Base-by-base conservation (phyloP, 2,113 vertebrate genomes). In the Eupsittula cactorum region DNA sequence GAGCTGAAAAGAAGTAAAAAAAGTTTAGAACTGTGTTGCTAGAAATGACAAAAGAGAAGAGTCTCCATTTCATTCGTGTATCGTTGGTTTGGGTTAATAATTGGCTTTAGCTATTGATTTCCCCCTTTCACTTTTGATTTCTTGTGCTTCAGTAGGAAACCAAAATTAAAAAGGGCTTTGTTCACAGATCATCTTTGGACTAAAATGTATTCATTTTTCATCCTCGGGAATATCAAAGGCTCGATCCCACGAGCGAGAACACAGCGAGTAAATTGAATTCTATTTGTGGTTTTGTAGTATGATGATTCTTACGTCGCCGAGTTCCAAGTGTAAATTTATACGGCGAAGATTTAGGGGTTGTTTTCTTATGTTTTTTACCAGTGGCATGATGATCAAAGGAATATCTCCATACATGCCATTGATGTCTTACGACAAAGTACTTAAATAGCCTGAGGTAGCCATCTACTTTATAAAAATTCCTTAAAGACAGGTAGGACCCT, bases 351-450 rank as follows among this genome's bases (percentile, higher is more conserved):
- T 94, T 95, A 93, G 86, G 55, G 49, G 24, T 75, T 92, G 83
- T 86, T 96, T 95, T 88, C 39, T 70, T 84, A 9, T 79, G 33
- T 90, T 95, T 94, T 85, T 78, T 79, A 44, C 63, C 67, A 90
- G 6, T 85, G 88, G 71, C 93, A 92, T 93, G 86, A 57, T 89
- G 92, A 94, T 97, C 95, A 97, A 97, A 98, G 97, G 93, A 90
- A 79, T 97, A 41, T 90, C 90, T 96, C 73, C 71, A 21, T 76
- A 88, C 91, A 78, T 92, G 57, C 91, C 90, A 85, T 81, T 97
- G 97, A 96, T 95, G 92, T 96, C 97, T 94, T 94, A 88, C 91
- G 96, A 94, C 91, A 90, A 92, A 98, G 89, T 90, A 92, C 94
- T 94, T 91, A 82, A 67, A 81, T 90, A 97, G 90, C 95, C 96